Evolutionary conservation across 2,888 invertebrate species (phyloP).

Genomic region (Serripes groenlandicus): DNA sequence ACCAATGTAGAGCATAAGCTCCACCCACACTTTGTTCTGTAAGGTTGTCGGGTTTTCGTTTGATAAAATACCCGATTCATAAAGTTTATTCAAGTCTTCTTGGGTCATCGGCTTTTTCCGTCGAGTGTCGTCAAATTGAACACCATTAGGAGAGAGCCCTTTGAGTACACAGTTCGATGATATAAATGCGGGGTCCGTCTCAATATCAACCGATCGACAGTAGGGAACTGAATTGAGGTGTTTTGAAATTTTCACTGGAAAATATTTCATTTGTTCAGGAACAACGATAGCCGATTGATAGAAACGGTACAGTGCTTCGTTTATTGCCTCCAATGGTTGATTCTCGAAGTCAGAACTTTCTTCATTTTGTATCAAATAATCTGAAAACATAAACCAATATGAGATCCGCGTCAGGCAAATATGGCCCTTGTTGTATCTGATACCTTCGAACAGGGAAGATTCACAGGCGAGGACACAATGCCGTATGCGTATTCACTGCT

Average conservation of each 20-base stretch:
- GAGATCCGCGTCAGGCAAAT: background rate
- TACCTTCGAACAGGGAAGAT: too few species aligned
- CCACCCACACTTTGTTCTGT: conserved; percentile 67
- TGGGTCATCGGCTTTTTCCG: conserved; percentile 47
- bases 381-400: conserved; percentile 36
- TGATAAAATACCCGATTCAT: conserved; percentile 46
- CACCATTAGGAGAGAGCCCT: background rate
- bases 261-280: background rate
- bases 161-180: background rate
- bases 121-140: background rate
- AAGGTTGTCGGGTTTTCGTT: conserved; percentile 42
- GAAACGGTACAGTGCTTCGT: conserved; percentile 29
- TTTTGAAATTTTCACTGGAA: background rate
- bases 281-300: background rate
- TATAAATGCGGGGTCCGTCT: background rate
- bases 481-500: too few species aligned
- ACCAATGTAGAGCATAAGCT: conserved; percentile 63
- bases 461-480: too few species aligned
- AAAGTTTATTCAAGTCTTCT: conserved; percentile 51
- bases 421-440: background rate
- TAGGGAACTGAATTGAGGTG: background rate
- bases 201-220: background rate
- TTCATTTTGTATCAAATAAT: conserved; percentile 52
- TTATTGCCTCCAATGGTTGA: conserved; percentile 30
- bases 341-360: conserved; percentile 58